Percentiles rank a stretch among this genome's conserved stretches.
Conservation (phyloP, 2,797 vertebrate genomes). For the Poeciliopsis turneri region DNA sequence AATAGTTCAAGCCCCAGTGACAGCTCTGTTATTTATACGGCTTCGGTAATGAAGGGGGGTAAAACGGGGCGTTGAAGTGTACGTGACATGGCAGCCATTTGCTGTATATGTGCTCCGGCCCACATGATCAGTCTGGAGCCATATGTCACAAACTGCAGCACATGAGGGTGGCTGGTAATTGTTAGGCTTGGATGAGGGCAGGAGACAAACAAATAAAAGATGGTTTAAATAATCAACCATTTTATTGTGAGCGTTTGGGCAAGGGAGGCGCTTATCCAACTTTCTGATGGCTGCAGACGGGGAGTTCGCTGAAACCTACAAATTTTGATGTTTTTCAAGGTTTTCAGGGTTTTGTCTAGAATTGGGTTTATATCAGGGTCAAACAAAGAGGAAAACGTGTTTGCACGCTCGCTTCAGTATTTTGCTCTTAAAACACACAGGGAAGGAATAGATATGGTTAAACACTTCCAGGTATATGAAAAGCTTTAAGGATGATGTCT, state of each 20-base stretch:
- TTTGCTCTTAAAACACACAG: slow-evolving; percentile 16
- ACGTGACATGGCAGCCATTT: slow-evolving; percentile 31
- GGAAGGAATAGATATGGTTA: slow-evolving; percentile 23
- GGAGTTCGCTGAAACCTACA: background rate
- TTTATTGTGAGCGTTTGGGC: background rate
- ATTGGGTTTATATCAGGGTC: background rate
- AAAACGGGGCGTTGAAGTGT: slow-evolving; percentile 36
- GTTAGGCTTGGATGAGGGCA: slow-evolving; percentile 42
- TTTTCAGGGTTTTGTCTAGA: background rate
- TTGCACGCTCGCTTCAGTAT: slow-evolving; percentile 4
- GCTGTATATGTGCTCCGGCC: slow-evolving; percentile 12
- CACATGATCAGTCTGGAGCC: slow-evolving; percentile 15
- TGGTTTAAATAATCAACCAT: slow-evolving; percentile 26
- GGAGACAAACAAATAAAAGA: slow-evolving; percentile 29
- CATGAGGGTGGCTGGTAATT: slow-evolving; percentile 61
- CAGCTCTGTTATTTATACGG: slow-evolving; percentile 72
- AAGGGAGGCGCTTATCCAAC: background rate
- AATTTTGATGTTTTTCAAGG: background rate
- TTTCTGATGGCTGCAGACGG: background rate
- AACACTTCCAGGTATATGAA: background rate
- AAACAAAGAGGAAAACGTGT: background rate
- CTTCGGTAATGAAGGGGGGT: slow-evolving; percentile 63
- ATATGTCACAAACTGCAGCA: slow-evolving; percentile 20
- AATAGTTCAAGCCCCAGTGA: slow-evolving; percentile 53
- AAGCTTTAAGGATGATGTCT: slow-evolving; percentile 6